Conservation (phyloP, 1,140 invertebrate species). For the Papilio helenus region DNA sequence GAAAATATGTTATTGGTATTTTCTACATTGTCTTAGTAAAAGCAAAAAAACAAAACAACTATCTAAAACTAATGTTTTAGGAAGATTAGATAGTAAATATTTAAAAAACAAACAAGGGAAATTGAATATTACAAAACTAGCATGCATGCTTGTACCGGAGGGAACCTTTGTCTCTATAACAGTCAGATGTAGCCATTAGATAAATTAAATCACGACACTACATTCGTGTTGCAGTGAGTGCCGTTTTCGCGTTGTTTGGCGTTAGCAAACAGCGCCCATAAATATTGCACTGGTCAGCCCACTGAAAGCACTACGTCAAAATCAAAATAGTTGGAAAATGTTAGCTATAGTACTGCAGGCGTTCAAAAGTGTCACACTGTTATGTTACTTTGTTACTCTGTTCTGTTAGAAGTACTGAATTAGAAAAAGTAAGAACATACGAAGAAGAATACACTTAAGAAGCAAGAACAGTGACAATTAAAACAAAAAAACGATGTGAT, state of each 20-base stretch:
- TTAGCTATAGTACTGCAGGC: not conserved
- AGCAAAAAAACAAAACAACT: too few relatives aligned
- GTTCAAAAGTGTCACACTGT: not conserved
- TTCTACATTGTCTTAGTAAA: too few relatives aligned
- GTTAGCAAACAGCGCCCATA: constrained; percentile 17
- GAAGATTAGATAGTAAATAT: not conserved
- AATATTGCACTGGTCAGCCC: constrained; percentile 24
- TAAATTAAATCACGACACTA: constrained; percentile 27
- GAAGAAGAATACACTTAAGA: too few relatives aligned
- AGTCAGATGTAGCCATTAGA: constrained; percentile 24
- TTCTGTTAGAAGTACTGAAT: not conserved
- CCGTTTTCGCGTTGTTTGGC: constrained; percentile 25
- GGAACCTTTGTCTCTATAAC: constrained; percentile 13
- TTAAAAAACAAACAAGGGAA: not conserved
- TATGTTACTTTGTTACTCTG: not conserved
- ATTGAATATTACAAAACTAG: not conserved
- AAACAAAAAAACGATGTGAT: too few relatives aligned
- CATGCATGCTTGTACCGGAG: not conserved
- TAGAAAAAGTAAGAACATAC: too few relatives aligned
- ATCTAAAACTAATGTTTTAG: too few relatives aligned
- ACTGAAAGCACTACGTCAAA: constrained; percentile 27
- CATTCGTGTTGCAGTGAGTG: constrained; percentile 23
- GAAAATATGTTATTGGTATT: too few relatives aligned
- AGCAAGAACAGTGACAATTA: not conserved
- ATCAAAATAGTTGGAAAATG: constrained; percentile 26